Evolutionary conservation across 2,113 vertebrate species (phyloP).

Genomic region (Lepus europaeus): DNA sequence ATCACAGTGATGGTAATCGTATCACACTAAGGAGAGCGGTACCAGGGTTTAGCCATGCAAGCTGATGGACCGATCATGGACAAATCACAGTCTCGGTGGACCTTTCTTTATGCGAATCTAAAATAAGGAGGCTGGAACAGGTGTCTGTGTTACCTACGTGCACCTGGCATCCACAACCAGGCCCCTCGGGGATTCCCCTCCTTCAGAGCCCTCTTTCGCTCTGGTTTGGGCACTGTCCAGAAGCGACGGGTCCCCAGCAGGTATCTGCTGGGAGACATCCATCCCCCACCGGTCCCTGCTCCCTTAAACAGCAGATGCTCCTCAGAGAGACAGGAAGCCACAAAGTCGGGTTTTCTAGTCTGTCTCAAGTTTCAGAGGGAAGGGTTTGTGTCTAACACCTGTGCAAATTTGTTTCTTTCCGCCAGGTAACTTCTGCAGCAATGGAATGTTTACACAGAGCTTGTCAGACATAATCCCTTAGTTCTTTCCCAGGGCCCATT

Average conservation of each 20-base stretch:
- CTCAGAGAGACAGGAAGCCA: background rate
- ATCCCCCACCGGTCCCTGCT: background rate
- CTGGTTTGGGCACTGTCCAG: background rate
- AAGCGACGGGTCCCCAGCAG: background rate
- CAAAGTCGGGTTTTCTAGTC: background rate
- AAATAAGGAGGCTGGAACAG: background rate
- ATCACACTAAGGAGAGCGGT: background rate
- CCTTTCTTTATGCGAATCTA: background rate
- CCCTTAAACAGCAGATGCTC: background rate
- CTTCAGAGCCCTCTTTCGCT: background rate
- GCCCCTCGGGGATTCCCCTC: background rate
- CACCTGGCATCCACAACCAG: background rate
- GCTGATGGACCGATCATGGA: background rate
- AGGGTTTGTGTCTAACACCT: constrained; percentile 20
- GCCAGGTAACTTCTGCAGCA: constrained; percentile 47
- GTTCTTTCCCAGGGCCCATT: background rate
- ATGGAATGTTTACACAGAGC: constrained; percentile 28
- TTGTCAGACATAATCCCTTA: background rate
- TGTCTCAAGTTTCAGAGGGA: background rate
- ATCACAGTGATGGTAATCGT: too few species aligned
- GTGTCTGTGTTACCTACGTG: background rate
- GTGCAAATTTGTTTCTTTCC: constrained; percentile 31
- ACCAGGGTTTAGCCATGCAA: background rate
- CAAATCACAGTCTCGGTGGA: background rate
- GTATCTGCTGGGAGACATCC: background rate